Conservation (phyloP, 2,888 invertebrate genomes). For the Leptopilina myrica region DNA sequence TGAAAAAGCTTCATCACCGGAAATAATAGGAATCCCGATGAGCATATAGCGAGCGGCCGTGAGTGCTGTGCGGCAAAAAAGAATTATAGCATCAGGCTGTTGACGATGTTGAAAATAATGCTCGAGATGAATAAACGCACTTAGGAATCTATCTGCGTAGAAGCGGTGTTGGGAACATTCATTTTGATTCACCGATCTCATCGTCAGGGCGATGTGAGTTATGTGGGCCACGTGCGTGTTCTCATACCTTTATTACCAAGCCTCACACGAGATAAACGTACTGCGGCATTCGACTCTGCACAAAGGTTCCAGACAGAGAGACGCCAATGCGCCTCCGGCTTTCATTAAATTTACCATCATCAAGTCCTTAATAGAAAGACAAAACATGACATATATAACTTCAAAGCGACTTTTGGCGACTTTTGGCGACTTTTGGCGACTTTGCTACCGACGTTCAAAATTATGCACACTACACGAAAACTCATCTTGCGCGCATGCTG, state of each 20-base stretch:
- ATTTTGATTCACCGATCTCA: constrained; percentile 57
- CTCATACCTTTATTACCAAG: constrained; percentile 72
- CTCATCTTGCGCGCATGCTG: background rate
- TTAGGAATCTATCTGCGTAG: constrained; percentile 50
- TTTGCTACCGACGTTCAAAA: background rate
- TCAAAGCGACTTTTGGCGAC: background rate
- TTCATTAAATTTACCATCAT: constrained; percentile 47
- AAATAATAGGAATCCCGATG: constrained; percentile 24
- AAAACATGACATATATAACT: constrained; percentile 32
- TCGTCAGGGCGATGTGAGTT: constrained; percentile 67
- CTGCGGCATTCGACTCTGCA: constrained; percentile 53
- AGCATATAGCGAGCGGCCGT: constrained; percentile 12
- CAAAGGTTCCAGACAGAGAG: constrained; percentile 59
- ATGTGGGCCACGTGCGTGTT: constrained; percentile 72
- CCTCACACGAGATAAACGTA: constrained; percentile 65
- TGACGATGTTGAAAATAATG: constrained; percentile 15
- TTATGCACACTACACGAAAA: background rate
- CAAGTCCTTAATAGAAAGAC: constrained; percentile 9
- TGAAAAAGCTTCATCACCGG: constrained; percentile 33
- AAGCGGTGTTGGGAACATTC: constrained; percentile 59
- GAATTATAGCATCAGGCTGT: constrained; percentile 34
- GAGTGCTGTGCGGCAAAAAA: constrained; percentile 27
- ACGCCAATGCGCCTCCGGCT: constrained; percentile 51
- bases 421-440: background rate
- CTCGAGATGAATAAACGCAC: constrained; percentile 50